Evolutionary conservation across 1,140 invertebrate genomes (phyloP).

Genomic region (Thaumetopoea pityocampa): DNA sequence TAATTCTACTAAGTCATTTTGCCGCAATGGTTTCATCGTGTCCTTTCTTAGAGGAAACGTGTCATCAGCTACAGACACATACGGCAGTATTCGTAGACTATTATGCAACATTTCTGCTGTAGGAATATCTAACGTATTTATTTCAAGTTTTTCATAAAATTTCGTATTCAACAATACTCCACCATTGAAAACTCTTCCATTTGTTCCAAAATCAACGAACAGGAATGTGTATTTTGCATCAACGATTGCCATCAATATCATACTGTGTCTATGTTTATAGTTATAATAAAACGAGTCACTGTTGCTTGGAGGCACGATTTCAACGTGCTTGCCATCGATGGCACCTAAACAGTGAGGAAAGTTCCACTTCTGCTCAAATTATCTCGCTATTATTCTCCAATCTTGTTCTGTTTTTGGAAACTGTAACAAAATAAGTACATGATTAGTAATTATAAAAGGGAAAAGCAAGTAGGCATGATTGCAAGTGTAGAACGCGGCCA

Average conservation of each 20-base stretch:
- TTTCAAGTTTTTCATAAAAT: slow-evolving; percentile 2
- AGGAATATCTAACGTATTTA: neutral
- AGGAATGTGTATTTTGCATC: neutral
- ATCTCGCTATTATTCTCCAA: neutral
- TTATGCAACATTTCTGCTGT: neutral
- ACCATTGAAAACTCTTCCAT: neutral
- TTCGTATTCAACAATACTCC: slow-evolving; percentile 1
- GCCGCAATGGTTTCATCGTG: slow-evolving; percentile 1
- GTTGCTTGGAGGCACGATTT: neutral
- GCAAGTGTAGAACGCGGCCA: slow-evolving; percentile 36
- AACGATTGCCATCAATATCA: neutral
- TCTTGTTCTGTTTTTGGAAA: neutral
- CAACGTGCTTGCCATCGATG: neutral
- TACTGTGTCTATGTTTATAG: neutral
- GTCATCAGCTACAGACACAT: slow-evolving; percentile 5
- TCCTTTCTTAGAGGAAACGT: slow-evolving; percentile 1
- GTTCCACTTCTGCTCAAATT: neutral
- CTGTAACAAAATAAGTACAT: slow-evolving; percentile 5
- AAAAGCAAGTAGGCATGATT: slow-evolving; percentile 40
- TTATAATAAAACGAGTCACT: neutral
- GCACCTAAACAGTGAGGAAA: slow-evolving; percentile 1
- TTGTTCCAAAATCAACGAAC: neutral
- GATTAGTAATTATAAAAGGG: too few species aligned
- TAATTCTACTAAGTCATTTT: slow-evolving; percentile 4
- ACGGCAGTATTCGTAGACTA: slow-evolving; percentile 1